Percentiles rank a stretch among this genome's conserved stretches.
Evolutionary conservation across 2,113 vertebrate species (phyloP).

Genomic region (Crotalus horridus): DNA sequence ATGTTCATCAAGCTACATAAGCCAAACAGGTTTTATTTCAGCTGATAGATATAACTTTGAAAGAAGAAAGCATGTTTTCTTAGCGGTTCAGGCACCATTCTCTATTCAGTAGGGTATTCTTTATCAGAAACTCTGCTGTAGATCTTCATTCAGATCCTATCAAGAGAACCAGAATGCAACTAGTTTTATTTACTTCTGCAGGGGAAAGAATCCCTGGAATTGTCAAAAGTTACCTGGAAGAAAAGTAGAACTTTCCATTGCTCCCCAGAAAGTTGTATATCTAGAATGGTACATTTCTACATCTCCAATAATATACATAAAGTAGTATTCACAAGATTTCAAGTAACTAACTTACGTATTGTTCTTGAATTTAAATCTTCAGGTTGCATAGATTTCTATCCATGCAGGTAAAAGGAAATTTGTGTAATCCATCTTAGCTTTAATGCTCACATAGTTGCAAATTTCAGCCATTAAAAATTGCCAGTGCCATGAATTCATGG

Average conservation of each 20-base stretch:
- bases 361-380: not conserved
- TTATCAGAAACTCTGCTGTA: not conserved
- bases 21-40: not conserved
- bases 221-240: not conserved
- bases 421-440: not conserved
- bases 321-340: not conserved
- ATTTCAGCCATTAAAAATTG: constrained; percentile 7
- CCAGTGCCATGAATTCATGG: not conserved
- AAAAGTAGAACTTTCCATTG: not conserved
- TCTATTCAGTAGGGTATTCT: not conserved
- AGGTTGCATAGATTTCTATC: not conserved
- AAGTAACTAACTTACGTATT: not conserved
- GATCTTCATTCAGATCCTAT: not conserved
- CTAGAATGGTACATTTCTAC: not conserved
- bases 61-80: not conserved
- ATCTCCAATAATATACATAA: not conserved
- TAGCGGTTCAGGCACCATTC: not conserved
- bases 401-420: not conserved
- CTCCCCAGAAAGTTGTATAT: not conserved
- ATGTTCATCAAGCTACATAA: not conserved
- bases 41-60: not conserved
- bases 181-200: not conserved
- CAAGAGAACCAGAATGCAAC: not conserved
- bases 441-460: not conserved
- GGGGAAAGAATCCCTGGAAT: not conserved